Evolutionary conservation across 1,140 invertebrate species (phyloP), one percentile per base, ranked within the genome.

Genomic region (Sycophila sp.): DNA sequence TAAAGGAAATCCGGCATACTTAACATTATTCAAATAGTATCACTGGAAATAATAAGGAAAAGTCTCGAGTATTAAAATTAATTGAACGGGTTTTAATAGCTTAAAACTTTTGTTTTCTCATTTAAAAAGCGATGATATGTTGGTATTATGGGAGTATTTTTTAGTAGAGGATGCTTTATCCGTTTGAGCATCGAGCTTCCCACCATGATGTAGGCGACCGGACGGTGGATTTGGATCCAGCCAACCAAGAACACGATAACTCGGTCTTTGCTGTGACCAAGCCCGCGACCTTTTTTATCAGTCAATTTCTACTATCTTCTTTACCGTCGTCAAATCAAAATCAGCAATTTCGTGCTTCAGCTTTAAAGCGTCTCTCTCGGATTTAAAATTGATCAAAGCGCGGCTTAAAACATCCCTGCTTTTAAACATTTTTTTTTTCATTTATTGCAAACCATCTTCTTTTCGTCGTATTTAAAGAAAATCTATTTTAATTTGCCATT

Each of bases 181-280:
- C 47, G 58, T 6, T 42, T 13, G 49, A 63, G 58, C 67, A 69
- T 71, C 55, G 62, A 42, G 62, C 69, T 66, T 62, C 53, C 53
- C 62, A 51, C 42, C 32, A 72, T 72, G 70, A 72, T 67, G 60
- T 67, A 72, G 64, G 13, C 53, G 45, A 62, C 63, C 64, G 63
- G 64, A 72, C 70, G 40, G 22, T 72, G 70, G 30, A 72, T 72
- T 72, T 72, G 64, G 45, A 47, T 62, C 56, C 63, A 67, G 47
- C 69, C 62, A 71, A 72, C 70, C 70, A 72, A 72, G 64, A 72
- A 72, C 70, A 38, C 42, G 70, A 72, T 72, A 72, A 65, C 69
- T 58, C 55, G 60, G 28, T 63, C 40, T 47, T 63, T 63, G 45
- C 60, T 11, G 22, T 10, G 1, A 19, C 42, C 30, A 11, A 36